phyloP scores from a whole-genome alignment of 1,140 invertebrate species.

The Schlechtendalia chinensis region DNA sequence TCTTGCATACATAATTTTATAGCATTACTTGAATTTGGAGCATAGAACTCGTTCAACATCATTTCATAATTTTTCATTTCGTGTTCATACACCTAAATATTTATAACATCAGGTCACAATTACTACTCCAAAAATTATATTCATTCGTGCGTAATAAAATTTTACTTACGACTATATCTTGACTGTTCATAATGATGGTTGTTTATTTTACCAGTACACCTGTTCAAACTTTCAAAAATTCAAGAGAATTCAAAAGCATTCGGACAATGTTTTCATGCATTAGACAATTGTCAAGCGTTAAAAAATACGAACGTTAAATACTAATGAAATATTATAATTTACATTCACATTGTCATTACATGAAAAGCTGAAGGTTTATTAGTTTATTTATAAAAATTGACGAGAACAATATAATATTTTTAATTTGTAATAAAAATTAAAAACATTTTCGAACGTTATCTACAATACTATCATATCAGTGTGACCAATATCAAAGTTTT shows the following conservation, averaged over 20 bases:
- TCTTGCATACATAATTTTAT: constrained; percentile 12
- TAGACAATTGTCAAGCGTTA: not conserved
- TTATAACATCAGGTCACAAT: not conserved
- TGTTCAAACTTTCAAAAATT: not conserved
- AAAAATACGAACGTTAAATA: not conserved
- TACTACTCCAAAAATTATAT: too few species aligned
- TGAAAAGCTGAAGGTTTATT: too few species aligned
- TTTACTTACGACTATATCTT: constrained; percentile 27
- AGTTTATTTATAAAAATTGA: not conserved
- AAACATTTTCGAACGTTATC: constrained; percentile 48
- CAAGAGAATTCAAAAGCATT: not conserved
- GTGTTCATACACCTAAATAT: constrained; percentile 28
- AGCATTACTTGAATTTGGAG: constrained; percentile 3
- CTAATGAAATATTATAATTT: not conserved
- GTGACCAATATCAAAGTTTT: not conserved
- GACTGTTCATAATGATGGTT: constrained; percentile 18
- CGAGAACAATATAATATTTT: not conserved
- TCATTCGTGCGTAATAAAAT: not conserved
- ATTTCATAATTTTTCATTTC: constrained; percentile 42
- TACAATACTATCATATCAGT: constrained; percentile 23
- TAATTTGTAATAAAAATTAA: constrained; percentile 28
- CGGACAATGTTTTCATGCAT: not conserved
- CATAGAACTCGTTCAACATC: constrained; percentile 38
- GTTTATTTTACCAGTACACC: not conserved
- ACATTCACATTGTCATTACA: not conserved